These are phyloP conservation scores for Hylaeus anthracinus DNA, from an alignment of 1,140 invertebrate genomes.

Conservation along the genomic window DNA sequence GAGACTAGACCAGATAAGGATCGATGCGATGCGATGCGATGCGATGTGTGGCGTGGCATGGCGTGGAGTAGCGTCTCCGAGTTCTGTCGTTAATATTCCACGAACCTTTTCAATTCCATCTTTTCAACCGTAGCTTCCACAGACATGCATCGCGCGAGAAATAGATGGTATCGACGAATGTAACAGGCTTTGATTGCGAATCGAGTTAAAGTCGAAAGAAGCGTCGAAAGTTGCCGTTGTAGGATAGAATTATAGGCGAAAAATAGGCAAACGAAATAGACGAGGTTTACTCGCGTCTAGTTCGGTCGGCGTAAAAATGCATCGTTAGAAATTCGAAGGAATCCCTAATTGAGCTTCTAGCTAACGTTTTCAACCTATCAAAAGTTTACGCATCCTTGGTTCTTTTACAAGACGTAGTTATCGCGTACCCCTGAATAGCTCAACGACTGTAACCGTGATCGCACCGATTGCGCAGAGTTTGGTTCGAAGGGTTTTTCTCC, in stretches of 20 bases:
- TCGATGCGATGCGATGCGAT: conserved; percentile 3
- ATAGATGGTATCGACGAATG: background rate
- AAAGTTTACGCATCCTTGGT: too few relatives aligned
- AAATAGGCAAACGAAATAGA: background rate
- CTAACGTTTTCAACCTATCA: too few relatives aligned
- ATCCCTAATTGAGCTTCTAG: background rate
- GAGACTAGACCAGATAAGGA: conserved; percentile 3
- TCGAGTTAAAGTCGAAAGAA: too few relatives aligned
- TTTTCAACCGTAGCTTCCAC: background rate
- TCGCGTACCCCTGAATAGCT: too few relatives aligned
- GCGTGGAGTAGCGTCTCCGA: background rate
- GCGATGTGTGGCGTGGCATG: background rate
- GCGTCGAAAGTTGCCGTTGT: background rate
- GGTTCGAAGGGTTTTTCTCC: background rate
- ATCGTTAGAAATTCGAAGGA: too few relatives aligned
- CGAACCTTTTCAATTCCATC: background rate
- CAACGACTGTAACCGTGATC: background rate
- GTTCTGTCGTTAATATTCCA: background rate
- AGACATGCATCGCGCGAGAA: background rate
- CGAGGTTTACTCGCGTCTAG: background rate
- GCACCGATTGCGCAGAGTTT: too few relatives aligned
- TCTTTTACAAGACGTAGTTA: too few relatives aligned
- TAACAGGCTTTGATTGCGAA: background rate
- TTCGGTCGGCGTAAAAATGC: background rate
- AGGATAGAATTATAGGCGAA: background rate